Percentiles rank a stretch among this genome's conserved stretches.
These are phyloP conservation scores for Urechis unicinctus DNA, from an alignment of 2,888 invertebrate species.

Conservation along the genomic window DNA sequence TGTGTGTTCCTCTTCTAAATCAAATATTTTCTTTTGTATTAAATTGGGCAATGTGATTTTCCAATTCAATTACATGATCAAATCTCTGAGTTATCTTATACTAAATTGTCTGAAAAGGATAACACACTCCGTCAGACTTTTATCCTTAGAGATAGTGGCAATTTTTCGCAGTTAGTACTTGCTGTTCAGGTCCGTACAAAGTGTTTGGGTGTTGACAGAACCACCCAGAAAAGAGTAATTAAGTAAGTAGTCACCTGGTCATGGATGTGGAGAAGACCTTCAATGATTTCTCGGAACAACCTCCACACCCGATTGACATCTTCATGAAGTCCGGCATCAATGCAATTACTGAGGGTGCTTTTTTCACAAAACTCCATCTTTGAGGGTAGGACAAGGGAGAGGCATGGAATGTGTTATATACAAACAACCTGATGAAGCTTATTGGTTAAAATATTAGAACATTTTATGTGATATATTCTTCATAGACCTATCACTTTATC, in stretches of 20 bases:
- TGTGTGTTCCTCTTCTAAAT: no score
- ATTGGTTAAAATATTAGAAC: no score
- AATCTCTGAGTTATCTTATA: not conserved
- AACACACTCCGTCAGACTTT: not conserved
- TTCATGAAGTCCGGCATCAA: constrained; percentile 75
- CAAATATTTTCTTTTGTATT: no score
- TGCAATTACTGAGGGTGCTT: constrained; percentile 73
- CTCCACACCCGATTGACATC: constrained; percentile 81
- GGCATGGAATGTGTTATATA: no score
- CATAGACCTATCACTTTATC: no score
- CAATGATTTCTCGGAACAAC: constrained; percentile 88
- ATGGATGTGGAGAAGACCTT: constrained; percentile 85
- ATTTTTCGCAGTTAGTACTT: not conserved
- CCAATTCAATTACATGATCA: not conserved
- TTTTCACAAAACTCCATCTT: constrained; percentile 99
- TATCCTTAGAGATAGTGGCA: not conserved
- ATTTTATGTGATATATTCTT: no score
- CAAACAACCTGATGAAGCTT: no score
- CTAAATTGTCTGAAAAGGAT: not conserved
- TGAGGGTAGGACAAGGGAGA: constrained; percentile 13
- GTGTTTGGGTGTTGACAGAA: not conserved
- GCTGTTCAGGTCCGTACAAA: not conserved
- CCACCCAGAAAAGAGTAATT: not conserved
- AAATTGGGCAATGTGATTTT: no score
- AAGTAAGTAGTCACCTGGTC: constrained; percentile 64